Base-by-base conservation (phyloP, 2,888 invertebrate species). In the Lottia gigantea region DNA sequence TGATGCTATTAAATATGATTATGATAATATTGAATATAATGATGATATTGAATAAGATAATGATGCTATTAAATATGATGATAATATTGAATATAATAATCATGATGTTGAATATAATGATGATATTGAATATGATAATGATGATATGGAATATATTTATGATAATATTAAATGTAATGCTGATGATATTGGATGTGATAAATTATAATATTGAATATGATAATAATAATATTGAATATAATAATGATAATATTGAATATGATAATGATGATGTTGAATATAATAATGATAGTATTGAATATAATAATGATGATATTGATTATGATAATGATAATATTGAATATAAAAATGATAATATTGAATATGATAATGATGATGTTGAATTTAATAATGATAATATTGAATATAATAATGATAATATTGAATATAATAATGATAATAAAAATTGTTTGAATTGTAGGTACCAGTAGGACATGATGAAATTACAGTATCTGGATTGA, bases 401-500 rank as follows among this genome's bases (percentile, higher is more conserved):
- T 31, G 1, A n/a, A n/a, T 4, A 64, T 26, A 64, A 15, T 14
- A 12, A 15, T 26, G 15, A 26, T 64, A 4, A 25, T 26, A 19
- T 31, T 31, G 1, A n/a, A n/a, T n/a, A n/a, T n/a, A n/a, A n/a
- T n/a, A n/a, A n/a, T n/a, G n/a, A n/a, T n/a, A n/a, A n/a, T n/a
- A n/a, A 25, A 23, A 19, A 12, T 15, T 55, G 14, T 40, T 26
- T 26, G 45, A 64, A 25, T 70, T 69, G 3, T 75, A 87, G 86
- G 81, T 88, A 23, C 87, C 88, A n/a, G 80, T 84, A 7, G 82
- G 82, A 64, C 72, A 78, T 67, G 82, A 82, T 72, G 85, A 86
- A 74, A 69, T 88, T 67, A 76, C 75, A 25, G 86, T 87, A 14
- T 70, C 81, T 3, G 86, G 85, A 16, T 78, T 89, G 62, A 78